Base-by-base conservation (phyloP, 1,140 invertebrate genomes). In the Branchinecta lindahli region DNA sequence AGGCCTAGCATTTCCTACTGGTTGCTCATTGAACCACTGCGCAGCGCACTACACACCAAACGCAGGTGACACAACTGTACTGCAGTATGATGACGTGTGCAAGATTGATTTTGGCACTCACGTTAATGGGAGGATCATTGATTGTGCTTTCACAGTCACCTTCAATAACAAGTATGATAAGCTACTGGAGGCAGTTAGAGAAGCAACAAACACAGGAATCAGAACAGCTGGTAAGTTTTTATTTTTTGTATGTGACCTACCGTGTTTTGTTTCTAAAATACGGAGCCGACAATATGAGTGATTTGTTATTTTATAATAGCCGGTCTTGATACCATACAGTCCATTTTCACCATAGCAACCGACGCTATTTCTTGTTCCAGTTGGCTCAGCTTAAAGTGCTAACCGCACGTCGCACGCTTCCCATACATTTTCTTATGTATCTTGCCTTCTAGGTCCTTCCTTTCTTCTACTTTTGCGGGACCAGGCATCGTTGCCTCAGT, bases 91-190 rank as follows among this genome's bases (percentile, higher is more conserved):
- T 78, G 97, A 99, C 82, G 96, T 99, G 5, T 96, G 95, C 70
- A 99, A 99, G 81, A 97, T 99, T 77, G 97, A 99, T 81, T 99
- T 99, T 82, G 97, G 97, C 69, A 97, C 95, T 45, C 97, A 99
- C 79, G 94, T 99, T 66, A 98, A 99, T 81, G 85, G 94, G 8
- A 85, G 94, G 66, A 98, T 99, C 70, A 98, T 99, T 72, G 96
- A 99, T 80, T 99, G 96, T 82, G 97, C 97, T 20, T 99, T 98
- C 80, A 99, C 97, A 7, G 78, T 98, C 71, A 86, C 94, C 33
- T 99, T 98, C 77, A 96, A 99, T 82, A 87, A 90, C 7, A 96
- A 95, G 76, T 99, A 96, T 80, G 95, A 99, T 78, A 91, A 89
- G 72, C 79, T 99, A 21, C 84, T 98, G 71, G 88, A 98, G 78